phyloP scores from a whole-genome alignment of 2,113 vertebrate genomes.

The Notarius quadriscutis region DNA sequence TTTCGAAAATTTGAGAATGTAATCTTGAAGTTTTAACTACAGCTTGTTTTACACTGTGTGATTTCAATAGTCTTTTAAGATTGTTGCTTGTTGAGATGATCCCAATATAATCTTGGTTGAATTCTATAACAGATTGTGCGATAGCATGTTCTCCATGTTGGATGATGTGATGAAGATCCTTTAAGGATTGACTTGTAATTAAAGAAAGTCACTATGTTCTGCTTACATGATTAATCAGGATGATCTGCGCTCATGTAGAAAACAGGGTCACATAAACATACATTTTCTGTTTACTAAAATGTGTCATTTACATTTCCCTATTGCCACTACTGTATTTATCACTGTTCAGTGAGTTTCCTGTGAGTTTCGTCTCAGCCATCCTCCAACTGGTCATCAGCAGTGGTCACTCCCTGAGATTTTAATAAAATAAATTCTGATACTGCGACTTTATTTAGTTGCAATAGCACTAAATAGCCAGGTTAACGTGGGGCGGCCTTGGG shows the following conservation, averaged over 20 bases:
- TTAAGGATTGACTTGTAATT: neutral
- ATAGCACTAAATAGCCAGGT: neutral
- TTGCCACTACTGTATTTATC: neutral
- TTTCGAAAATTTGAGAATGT: neutral
- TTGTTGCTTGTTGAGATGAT: neutral
- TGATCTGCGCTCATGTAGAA: neutral
- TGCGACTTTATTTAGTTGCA: neutral
- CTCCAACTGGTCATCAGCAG: neutral
- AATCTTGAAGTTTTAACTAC: neutral
- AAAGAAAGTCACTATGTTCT: neutral
- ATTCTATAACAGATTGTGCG: neutral
- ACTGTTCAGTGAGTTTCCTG: neutral
- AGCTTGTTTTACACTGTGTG: neutral
- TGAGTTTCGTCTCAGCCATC: neutral
- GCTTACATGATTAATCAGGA: neutral
- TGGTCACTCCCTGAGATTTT: neutral
- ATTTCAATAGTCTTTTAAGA: neutral
- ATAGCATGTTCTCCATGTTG: neutral
- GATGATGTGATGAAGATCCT: neutral
- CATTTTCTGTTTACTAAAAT: neutral
- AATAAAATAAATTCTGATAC: neutral
- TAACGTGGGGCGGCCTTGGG: too few species aligned
- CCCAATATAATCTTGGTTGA: neutral
- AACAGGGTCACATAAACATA: neutral
- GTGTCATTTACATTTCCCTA: neutral